Evolutionary conservation across 2,888 invertebrate species (phyloP).

Genomic region (Carcina quercana): DNA sequence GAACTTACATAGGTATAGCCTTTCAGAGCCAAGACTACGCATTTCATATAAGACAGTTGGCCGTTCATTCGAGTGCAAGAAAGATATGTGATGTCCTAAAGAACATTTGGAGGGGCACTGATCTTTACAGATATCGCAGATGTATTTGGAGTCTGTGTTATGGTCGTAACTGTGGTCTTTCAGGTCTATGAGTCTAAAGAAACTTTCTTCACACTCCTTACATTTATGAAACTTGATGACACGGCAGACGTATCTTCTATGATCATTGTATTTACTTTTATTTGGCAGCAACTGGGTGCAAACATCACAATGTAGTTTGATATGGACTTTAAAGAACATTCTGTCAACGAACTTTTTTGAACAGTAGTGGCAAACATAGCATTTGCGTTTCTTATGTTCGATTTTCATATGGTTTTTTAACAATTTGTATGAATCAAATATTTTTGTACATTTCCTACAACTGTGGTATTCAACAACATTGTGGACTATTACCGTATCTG

Average conservation of each 20-base stretch:
- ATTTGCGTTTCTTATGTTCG: constrained; percentile 52
- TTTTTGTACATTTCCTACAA: constrained; percentile 53
- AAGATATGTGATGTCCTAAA: constrained; percentile 45
- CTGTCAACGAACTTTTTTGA: constrained; percentile 49
- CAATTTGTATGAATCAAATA: constrained; percentile 41
- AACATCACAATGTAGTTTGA: constrained; percentile 52
- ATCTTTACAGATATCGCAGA: constrained; percentile 58
- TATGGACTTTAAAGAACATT: constrained; percentile 57
- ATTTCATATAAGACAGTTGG: constrained; percentile 34
- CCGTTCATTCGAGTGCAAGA: constrained; percentile 37
- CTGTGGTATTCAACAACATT: constrained; percentile 51
- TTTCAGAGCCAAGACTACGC: constrained; percentile 33
- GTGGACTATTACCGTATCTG: constrained; percentile 52
- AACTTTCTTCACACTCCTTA: constrained; percentile 35
- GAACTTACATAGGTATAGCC: constrained; percentile 48
- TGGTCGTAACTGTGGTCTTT: constrained; percentile 59
- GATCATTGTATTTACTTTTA: constrained; percentile 33
- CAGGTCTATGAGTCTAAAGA: constrained; percentile 47
- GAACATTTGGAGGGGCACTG: constrained; percentile 44
- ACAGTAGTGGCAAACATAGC: constrained; percentile 61
- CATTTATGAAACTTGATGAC: constrained; percentile 40
- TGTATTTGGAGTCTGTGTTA: constrained; percentile 21
- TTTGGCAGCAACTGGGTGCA: constrained; percentile 36
- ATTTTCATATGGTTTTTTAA: constrained; percentile 44
- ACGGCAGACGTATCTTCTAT: constrained; percentile 38